Conservation (phyloP, 2,888 invertebrate species). For the Xanthorhoe spadicearia region DNA sequence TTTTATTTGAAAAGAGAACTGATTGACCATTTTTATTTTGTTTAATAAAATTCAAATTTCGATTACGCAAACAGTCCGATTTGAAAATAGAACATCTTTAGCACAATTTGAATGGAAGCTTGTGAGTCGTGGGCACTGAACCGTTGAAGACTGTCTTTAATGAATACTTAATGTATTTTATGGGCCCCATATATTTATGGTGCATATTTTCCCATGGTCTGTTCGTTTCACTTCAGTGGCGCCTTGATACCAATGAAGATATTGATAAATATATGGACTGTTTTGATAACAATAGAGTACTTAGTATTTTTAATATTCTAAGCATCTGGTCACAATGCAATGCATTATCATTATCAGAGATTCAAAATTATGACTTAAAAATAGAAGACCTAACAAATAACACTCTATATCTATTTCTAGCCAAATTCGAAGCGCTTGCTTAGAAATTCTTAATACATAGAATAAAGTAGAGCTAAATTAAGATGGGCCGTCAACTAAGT, state of each 20-base stretch:
- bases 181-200: conserved; percentile 48
- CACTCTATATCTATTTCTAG: too few relatives aligned
- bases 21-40: too few relatives aligned
- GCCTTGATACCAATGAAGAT: conserved; percentile 30
- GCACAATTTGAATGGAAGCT: conserved; percentile 28
- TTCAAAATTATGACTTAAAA: too few relatives aligned
- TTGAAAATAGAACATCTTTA: conserved; percentile 11
- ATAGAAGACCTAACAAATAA: too few relatives aligned
- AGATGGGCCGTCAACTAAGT: too few relatives aligned
- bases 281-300: conserved; percentile 8
- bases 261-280: conserved; percentile 29
- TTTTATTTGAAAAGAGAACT: background rate
- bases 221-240: conserved; percentile 36
- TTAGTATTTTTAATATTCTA: background rate
- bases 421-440: too few relatives aligned
- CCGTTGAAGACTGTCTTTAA: conserved; percentile 52
- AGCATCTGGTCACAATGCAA: too few relatives aligned
- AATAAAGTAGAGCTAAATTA: too few relatives aligned
- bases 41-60: background rate
- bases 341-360: too few relatives aligned
- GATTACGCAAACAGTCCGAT: background rate
- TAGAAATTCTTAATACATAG: too few relatives aligned
- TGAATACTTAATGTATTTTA: conserved; percentile 71
- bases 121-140: conserved; percentile 46
- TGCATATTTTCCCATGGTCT: conserved; percentile 39